These are phyloP conservation scores for Smittia aterrima DNA, from an alignment of 2,888 invertebrate genomes.

Conservation along the genomic window DNA sequence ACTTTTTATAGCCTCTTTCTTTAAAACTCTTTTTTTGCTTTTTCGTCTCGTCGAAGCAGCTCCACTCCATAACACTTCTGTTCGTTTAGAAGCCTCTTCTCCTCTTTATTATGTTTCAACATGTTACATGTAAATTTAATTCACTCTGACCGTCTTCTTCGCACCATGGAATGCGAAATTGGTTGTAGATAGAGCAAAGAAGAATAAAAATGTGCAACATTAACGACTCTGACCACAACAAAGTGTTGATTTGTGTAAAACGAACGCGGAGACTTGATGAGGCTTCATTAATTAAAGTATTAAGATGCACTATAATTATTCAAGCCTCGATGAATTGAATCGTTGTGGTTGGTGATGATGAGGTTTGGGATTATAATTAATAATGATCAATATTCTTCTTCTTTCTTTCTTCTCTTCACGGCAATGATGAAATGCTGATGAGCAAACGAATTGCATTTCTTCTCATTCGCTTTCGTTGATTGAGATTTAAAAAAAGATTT, in stretches of 20 bases:
- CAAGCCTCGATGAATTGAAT: background rate
- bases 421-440: too few relatives aligned
- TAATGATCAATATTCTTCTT: background rate
- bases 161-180: constrained; percentile 32
- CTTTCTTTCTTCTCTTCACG: too few relatives aligned
- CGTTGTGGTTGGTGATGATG: constrained; percentile 3
- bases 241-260: constrained; percentile 35
- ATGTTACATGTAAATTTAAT: constrained; percentile 40
- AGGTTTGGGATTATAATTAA: constrained; percentile 1
- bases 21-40: constrained; percentile 3
- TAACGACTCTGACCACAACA: constrained; percentile 16
- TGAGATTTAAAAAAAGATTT: constrained; percentile 16
- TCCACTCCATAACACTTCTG: background rate
- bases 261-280: constrained; percentile 4
- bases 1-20: constrained; percentile 28
- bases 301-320: constrained; percentile 17
- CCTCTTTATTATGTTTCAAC: constrained; percentile 34
- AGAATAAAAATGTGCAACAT: constrained; percentile 1
- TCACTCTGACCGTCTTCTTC: constrained; percentile 31
- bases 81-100: background rate
- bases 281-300: constrained; percentile 35
- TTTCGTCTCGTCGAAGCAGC: background rate
- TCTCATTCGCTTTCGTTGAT: background rate
- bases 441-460: background rate
- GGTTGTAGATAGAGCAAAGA: background rate